Percentiles rank a stretch among this genome's conserved stretches.
Conservation (phyloP, 2,113 vertebrate species). For the Anarhynchus alexandrinus region DNA sequence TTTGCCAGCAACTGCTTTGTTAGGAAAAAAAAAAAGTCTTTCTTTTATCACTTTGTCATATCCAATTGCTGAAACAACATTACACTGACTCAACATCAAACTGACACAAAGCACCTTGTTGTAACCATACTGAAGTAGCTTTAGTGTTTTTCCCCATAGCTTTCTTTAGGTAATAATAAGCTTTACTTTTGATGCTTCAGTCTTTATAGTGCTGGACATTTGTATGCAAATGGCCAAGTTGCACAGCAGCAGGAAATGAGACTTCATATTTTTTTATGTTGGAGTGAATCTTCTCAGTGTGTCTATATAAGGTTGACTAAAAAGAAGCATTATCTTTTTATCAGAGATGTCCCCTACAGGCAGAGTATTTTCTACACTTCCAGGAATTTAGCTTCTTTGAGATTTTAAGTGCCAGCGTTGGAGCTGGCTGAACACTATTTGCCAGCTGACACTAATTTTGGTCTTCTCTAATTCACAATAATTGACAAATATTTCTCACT, state of each 20-base stretch:
- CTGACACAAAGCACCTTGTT: neutral
- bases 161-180: neutral
- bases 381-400: neutral
- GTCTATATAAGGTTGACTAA: neutral
- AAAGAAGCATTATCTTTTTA: neutral
- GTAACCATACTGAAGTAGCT: neutral
- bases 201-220: neutral
- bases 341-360: neutral
- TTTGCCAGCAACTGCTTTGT: neutral
- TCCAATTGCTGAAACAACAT: neutral
- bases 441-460: neutral
- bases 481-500: neutral
- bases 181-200: neutral
- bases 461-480: neutral
- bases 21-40: neutral
- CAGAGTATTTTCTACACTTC: neutral
- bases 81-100: neutral
- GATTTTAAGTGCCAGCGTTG: neutral
- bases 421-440: neutral
- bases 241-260: neutral
- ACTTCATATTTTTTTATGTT: neutral
- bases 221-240: neutral
- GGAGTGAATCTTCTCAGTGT: neutral
- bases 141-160: neutral
- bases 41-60: neutral